These are phyloP conservation scores for Amblyjoppa proteus DNA, from an alignment of 2,888 invertebrate genomes.

Conservation along the genomic window DNA sequence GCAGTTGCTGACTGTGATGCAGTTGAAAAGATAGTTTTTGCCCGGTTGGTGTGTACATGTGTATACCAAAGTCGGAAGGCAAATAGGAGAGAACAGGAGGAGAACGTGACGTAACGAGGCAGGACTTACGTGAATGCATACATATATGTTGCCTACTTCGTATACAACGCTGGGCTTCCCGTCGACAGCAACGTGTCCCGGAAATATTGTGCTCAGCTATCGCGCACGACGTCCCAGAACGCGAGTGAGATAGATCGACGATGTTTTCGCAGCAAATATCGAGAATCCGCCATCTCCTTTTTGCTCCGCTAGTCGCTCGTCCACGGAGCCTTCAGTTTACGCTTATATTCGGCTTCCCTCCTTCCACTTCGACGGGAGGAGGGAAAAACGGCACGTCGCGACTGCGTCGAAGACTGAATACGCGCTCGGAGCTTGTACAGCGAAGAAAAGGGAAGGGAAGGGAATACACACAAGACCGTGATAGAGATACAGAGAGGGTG, in stretches of 20 bases:
- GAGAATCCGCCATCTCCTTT: slow-evolving; percentile 19
- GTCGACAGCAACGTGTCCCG: slow-evolving; percentile 59
- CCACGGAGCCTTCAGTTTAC: slow-evolving; percentile 2
- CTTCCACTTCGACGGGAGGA: not conserved
- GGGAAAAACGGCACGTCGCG: slow-evolving; percentile 62
- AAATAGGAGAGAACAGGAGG: slow-evolving; percentile 49
- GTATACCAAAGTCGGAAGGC: slow-evolving; percentile 51
- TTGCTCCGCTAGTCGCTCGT: slow-evolving; percentile 16
- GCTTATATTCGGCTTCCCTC: slow-evolving; percentile 10
- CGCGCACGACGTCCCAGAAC: slow-evolving; percentile 48
- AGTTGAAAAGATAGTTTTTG: slow-evolving; percentile 57
- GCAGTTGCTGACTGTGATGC: slow-evolving; percentile 30
- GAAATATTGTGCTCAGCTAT: slow-evolving; percentile 67
- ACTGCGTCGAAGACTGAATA: slow-evolving; percentile 56
- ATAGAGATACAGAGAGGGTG: not conserved
- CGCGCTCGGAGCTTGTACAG: slow-evolving; percentile 55
- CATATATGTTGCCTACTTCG: slow-evolving; percentile 22
- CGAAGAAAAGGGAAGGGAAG: slow-evolving; percentile 77
- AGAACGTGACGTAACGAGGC: slow-evolving; percentile 56
- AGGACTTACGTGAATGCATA: slow-evolving; percentile 46
- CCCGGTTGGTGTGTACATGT: slow-evolving; percentile 34
- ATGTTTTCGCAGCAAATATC: slow-evolving; percentile 68
- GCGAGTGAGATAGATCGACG: slow-evolving; percentile 52
- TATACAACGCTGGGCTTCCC: slow-evolving; percentile 47
- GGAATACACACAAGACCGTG: slow-evolving; percentile 70